Percentiles rank a stretch among this genome's conserved stretches.
phyloP scores from a whole-genome alignment of 2,113 vertebrate species.

The Setophaga petechia region DNA sequence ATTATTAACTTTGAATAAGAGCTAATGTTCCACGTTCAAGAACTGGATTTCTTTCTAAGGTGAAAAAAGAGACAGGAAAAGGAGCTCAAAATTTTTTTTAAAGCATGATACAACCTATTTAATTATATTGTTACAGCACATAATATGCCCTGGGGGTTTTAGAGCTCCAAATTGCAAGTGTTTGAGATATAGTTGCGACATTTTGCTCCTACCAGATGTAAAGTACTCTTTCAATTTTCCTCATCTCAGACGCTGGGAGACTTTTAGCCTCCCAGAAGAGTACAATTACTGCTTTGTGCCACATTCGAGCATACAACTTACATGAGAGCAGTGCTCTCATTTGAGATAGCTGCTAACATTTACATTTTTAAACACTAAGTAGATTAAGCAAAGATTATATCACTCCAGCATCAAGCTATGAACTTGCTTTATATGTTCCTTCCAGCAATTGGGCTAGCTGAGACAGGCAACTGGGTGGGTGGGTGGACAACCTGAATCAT shows the following conservation, averaged over 20 bases:
- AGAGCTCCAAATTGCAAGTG: conserved; percentile 26
- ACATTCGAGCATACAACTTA: not conserved
- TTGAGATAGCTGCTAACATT: conserved; percentile 13
- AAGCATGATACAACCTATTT: conserved; percentile 21
- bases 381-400: conserved; percentile 58
- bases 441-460: conserved; percentile 66
- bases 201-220: conserved; percentile 30
- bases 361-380: conserved; percentile 22
- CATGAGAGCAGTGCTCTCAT: not conserved
- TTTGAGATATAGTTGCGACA: conserved; percentile 5
- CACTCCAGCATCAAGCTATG: conserved; percentile 1
- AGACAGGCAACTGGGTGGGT: conserved; percentile 63
- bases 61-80: conserved; percentile 7
- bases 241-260: not conserved
- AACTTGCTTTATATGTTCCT: conserved; percentile 62
- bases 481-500: conserved; percentile 40
- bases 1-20: not conserved
- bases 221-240: not conserved
- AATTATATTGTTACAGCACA: conserved; percentile 2
- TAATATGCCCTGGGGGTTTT: not conserved
- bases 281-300: conserved; percentile 20
- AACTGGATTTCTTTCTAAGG: not conserved
- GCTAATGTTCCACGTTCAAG: not conserved
- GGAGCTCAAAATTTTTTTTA: not conserved
- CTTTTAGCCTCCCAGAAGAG: not conserved